A percentile compares a stretch with the other conserved stretches of the same genome.
phyloP scores from a whole-genome alignment of 2,113 vertebrate species.

The Seriola rivoliana region DNA sequence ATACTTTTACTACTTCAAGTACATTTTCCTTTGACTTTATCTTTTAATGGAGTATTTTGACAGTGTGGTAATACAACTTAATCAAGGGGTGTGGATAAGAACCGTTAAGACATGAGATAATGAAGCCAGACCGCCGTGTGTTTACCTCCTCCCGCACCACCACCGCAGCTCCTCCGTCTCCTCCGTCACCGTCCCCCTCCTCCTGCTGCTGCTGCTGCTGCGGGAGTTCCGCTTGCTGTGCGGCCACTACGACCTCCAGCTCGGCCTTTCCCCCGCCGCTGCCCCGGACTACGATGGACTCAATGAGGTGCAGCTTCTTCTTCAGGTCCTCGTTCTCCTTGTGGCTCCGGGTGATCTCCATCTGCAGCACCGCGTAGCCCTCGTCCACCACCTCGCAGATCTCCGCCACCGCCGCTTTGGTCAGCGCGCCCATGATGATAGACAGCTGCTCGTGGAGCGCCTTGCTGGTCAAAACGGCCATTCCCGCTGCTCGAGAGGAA shows the following conservation, averaged over 20 bases:
- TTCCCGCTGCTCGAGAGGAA: background rate
- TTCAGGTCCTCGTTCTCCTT: conserved; percentile 76
- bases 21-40: too few species aligned
- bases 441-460: conserved; percentile 72
- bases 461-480: conserved; percentile 36
- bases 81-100: too few species aligned
- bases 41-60: too few species aligned
- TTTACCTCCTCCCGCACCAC: conserved; percentile 50
- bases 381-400: conserved; percentile 78
- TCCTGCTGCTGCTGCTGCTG: conserved; percentile 4
- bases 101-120: too few species aligned
- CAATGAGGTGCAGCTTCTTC: conserved; percentile 79
- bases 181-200: background rate
- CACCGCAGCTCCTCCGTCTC: background rate
- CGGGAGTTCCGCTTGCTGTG: background rate
- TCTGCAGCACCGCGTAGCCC: conserved; percentile 69
- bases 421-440: conserved; percentile 76
- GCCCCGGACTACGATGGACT: conserved; percentile 75
- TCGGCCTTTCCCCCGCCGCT: background rate
- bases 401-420: conserved; percentile 75
- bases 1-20: too few species aligned
- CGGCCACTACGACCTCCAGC: background rate
- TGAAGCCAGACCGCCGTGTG: background rate
- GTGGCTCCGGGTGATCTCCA: conserved; percentile 69
- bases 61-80: too few species aligned